Percentiles rank a stretch among this genome's conserved stretches.
Conservation (phyloP, 2,113 vertebrate genomes). For the Ophiodon elongatus region DNA sequence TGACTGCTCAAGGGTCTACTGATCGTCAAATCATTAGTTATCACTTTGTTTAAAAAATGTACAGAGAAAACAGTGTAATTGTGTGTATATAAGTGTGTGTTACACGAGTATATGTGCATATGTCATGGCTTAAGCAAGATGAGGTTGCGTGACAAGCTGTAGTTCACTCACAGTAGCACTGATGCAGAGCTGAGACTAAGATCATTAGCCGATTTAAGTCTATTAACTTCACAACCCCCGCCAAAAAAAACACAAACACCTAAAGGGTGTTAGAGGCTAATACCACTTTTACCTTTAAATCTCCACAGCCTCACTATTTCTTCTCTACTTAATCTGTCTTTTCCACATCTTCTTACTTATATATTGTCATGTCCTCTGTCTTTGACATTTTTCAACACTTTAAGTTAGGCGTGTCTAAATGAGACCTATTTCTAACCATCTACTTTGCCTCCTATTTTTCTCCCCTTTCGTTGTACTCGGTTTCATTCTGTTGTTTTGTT, state of each 20-base stretch:
- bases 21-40: neutral
- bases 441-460: neutral
- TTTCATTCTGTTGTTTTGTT: constrained; percentile 7
- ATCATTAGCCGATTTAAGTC: constrained; percentile 55
- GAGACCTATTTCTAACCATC: neutral
- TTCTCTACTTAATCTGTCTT: neutral
- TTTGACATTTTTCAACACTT: neutral
- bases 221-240: constrained; percentile 56
- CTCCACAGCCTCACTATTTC: neutral
- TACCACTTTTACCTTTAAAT: constrained; percentile 18
- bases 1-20: neutral
- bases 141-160: constrained; percentile 46
- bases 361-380: neutral
- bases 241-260: constrained; percentile 42
- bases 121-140: neutral
- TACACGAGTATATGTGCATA: neutral
- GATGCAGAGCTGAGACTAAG: constrained; percentile 37
- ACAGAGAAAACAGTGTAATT: neutral
- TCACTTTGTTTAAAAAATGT: neutral
- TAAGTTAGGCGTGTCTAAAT: neutral
- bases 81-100: neutral
- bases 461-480: neutral
- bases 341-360: neutral
- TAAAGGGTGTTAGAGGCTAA: neutral
- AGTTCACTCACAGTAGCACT: constrained; percentile 20